Conservation (phyloP, 2,888 invertebrate genomes). For the Apamea monoglypha region DNA sequence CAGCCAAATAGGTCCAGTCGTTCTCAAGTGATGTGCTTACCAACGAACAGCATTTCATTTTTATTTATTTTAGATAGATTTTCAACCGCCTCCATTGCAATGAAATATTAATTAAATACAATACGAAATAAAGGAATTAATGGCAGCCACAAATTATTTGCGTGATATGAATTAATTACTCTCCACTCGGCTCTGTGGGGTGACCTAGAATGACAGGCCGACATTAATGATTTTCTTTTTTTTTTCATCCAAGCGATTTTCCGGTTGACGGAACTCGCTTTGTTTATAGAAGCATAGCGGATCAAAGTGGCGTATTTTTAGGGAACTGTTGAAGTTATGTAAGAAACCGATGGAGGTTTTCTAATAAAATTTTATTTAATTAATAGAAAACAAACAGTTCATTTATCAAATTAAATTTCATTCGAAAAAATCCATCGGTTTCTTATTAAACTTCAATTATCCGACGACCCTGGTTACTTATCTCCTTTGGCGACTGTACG, state of each 20-base stretch:
- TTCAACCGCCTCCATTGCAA: background rate
- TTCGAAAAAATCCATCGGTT: too few species aligned
- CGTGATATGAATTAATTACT: conserved; percentile 36
- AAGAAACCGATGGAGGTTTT: too few species aligned
- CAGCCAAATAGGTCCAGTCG: background rate
- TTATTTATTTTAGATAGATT: background rate
- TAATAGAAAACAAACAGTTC: too few species aligned
- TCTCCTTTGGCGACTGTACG: too few species aligned
- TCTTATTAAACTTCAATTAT: too few species aligned
- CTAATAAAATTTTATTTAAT: too few species aligned
- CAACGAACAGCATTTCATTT: background rate
- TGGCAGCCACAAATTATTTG: conserved; percentile 24
- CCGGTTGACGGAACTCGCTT: conserved; percentile 1
- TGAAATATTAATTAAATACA: conserved; percentile 3
- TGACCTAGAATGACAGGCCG: conserved; percentile 15
- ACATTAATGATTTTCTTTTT: background rate
- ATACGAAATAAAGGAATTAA: background rate
- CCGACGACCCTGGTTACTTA: too few species aligned
- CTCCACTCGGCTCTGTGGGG: background rate
- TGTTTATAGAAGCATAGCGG: conserved; percentile 10
- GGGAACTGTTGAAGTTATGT: too few species aligned
- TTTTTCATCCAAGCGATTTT: conserved; percentile 13
- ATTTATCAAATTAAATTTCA: too few species aligned
- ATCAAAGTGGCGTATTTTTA: conserved; percentile 19
- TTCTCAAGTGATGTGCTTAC: background rate